Evolutionary conservation across 1,140 invertebrate species (phyloP), one percentile per base, ranked within the genome.

Genomic region (Atta texana): DNA sequence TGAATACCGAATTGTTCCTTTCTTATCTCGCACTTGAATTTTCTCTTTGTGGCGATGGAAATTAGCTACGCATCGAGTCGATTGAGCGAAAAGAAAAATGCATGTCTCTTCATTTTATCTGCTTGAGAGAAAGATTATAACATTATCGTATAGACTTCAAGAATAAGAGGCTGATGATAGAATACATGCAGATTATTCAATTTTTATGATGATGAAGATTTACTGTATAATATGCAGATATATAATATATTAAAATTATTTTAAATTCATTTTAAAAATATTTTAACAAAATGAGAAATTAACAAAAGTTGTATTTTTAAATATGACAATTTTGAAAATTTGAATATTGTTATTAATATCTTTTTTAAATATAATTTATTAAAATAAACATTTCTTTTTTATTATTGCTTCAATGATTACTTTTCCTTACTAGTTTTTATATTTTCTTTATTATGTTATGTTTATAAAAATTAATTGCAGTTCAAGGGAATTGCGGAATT

Each of bases 21-120:
- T 81, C 68, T 59, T 81, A 57, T 44, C 34, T 81, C 44, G 68
- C 55, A 82, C 78, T 72, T 82, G 66, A 39, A 49, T 82, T 74
- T 82, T 72, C 80, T 49, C 80, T 82, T 74, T 82, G 68, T 72
- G 34, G 1, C 21, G 34, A 10, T 69, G 21, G 68, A 59, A 74
- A 39, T 61, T 21, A 53, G 53, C 66, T 72, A 34, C 51, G 34
- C 68, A 74, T 74, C 7, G 51, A 49, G 53, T 16, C 80, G 68
- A 82, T 82, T 61, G 53, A 49, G 24, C 68, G 8, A 39, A n/a
- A 61, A 72, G 53, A 74, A 59, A 74, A 57, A 28, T 44, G 77
- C 80, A 21, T 31, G 5, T 74, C 68, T 72, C 53, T 18, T 59
- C 53, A 31, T 53, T 44, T 51, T 8, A 28, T 72, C 28, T 21